Percentiles rank a stretch among this genome's conserved stretches.
Conservation (phyloP, 1,140 invertebrate species). For the Tetramorium alpestre region DNA sequence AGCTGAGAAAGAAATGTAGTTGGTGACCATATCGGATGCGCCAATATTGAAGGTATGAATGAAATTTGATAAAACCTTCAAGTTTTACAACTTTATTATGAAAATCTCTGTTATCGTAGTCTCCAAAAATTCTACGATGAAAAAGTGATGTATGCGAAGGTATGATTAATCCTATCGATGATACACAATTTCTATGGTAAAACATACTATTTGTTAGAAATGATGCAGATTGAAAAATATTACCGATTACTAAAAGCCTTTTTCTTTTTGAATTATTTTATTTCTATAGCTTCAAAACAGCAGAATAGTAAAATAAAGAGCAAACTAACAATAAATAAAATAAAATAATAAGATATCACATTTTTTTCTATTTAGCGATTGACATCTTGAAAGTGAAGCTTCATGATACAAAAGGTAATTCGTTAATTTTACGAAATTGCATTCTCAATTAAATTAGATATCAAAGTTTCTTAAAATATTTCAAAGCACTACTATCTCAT, state of each 20-base stretch:
- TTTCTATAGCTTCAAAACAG: not conserved
- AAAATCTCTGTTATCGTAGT: conserved; percentile 90
- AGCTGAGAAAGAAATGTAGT: too few species aligned
- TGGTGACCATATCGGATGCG: too few species aligned
- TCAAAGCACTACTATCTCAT: not conserved
- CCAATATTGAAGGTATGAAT: too few species aligned
- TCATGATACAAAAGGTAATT: not conserved
- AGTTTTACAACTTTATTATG: conserved; percentile 81
- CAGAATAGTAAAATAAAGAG: not conserved
- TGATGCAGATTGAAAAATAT: conserved; percentile 86
- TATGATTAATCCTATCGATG: conserved; percentile 86
- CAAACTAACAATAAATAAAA: too few species aligned
- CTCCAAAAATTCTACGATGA: conserved; percentile 91
- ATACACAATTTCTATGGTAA: conserved; percentile 90
- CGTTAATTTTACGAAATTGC: not conserved
- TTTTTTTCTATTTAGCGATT: not conserved
- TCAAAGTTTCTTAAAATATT: not conserved
- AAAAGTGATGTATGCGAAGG: conserved; percentile 93
- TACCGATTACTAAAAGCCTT: conserved; percentile 81
- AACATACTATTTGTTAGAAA: conserved; percentile 85
- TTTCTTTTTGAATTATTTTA: not conserved
- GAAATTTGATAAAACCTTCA: too few species aligned
- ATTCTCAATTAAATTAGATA: not conserved
- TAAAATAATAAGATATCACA: not conserved
- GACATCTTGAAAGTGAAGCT: not conserved